Evolutionary conservation across 30 jellyfish, hydroid and myxozoan species (phyloP), one percentile per base, ranked within the genome.

Genomic region (Aurelia coerulea): DNA sequence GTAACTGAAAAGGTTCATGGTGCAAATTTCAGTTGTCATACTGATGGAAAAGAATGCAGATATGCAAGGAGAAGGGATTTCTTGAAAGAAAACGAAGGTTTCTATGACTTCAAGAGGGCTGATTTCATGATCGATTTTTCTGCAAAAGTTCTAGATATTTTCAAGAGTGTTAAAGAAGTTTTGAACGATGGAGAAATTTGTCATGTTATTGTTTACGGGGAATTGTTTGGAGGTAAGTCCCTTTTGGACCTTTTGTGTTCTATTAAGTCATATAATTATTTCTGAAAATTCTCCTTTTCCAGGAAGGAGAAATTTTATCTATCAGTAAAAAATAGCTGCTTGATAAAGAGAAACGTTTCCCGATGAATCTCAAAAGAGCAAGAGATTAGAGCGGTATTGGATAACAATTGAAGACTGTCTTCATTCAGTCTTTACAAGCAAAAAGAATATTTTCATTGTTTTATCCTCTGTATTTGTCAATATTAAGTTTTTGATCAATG

Each of bases 1-100:
- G 99, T 94, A 5, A 63, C 90, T 9, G 99, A 94, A 68, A 94
- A 94, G 77, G 90, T 94, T 31, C 99, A 94, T 67, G 99, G 99
- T 10, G 99, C 99, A 8, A 94, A 94, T 74, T 80, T 94, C 81
- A 85, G 99, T 62, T 88, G 94, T 80, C 96, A 94, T 71, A 88
- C 97, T 14, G 90, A 94, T 90, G 97, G 97, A 12, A 54, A 75
- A 34, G 79, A 31, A 14, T 97, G 91, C 71, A 62, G 37, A 19
- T 81, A 80, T 53, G 99, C 95, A 29, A 76, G 99, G 42, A 89
- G 99, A 51, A 86, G 99, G 31, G 99, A 84, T 86, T 94, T 94
- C 56, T 72, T 94, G 53, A 81, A 53, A 66, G 96, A 83, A 31
- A 80, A 76, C 62, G 98, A 77, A 77, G 87, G 87, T 17, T 77